phyloP scores from a whole-genome alignment of 2,797 vertebrate species.

The Gastrophryne carolinensis region DNA sequence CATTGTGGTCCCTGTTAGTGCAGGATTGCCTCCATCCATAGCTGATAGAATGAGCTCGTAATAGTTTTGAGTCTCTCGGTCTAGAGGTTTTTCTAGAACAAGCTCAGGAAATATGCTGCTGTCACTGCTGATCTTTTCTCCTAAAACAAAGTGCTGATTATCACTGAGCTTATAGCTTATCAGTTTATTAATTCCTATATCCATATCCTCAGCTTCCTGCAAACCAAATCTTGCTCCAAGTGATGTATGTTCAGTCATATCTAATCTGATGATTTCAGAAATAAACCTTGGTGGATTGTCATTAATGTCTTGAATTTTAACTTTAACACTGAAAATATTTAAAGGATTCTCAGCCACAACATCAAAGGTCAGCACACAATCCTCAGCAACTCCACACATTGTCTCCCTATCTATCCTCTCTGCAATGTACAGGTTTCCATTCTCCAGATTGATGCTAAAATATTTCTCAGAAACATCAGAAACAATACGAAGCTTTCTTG shows the following conservation, averaged over 20 bases:
- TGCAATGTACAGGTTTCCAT: conserved; percentile 15
- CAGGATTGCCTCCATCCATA: conserved; percentile 11
- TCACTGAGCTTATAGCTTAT: conserved; percentile 57
- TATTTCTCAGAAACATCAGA: conserved; percentile 56
- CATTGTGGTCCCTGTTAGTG: conserved; percentile 17
- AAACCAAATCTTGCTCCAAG: conserved; percentile 58
- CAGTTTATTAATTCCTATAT: conserved; percentile 58
- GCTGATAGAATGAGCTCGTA: conserved; percentile 17
- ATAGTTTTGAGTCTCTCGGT: conserved; percentile 18
- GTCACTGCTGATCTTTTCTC: conserved; percentile 52
- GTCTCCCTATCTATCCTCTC: conserved; percentile 62
- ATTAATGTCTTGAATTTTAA: conserved; percentile 61
- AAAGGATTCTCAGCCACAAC: conserved; percentile 4
- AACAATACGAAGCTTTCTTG: conserved; percentile 22
- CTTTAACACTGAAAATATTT: background rate
- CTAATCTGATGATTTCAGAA: conserved; percentile 49
- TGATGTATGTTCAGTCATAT: conserved; percentile 47
- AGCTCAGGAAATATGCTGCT: conserved; percentile 51
- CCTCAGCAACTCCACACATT: conserved; percentile 26
- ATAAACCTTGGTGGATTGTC: conserved; percentile 64
- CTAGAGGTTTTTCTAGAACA: conserved; percentile 10
- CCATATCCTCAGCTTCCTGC: conserved; percentile 60
- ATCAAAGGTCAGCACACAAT: background rate
- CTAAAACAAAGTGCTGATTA: conserved; percentile 57
- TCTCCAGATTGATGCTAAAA: background rate